These are phyloP conservation scores for Cherax destructor DNA, from an alignment of 1,140 invertebrate species.

Conservation along the genomic window DNA sequence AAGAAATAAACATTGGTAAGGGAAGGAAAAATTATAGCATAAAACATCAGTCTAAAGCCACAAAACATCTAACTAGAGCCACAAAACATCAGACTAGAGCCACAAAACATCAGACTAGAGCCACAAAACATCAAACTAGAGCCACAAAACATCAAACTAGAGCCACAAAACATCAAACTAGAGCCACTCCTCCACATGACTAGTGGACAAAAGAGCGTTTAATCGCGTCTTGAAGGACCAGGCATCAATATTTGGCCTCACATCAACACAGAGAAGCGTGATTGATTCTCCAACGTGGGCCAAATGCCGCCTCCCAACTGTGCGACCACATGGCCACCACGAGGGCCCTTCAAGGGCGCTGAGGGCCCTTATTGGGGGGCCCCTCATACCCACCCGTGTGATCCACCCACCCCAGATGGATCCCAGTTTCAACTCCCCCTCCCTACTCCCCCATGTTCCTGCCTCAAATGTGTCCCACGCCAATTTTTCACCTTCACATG, in stretches of 20 bases:
- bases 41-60: too few relatives aligned
- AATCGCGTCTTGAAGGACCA: not conserved
- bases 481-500: too few relatives aligned
- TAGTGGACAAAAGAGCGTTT: not conserved
- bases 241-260: conserved; percentile 11
- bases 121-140: too few relatives aligned
- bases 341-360: not conserved
- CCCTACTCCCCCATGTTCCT: not conserved
- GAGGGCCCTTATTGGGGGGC: not conserved
- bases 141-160: too few relatives aligned
- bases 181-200: too few relatives aligned
- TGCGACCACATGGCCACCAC: conserved; percentile 3
- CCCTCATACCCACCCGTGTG: not conserved
- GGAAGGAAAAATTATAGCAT: not conserved
- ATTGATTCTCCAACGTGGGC: not conserved
- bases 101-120: too few relatives aligned
- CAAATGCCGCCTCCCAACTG: conserved; percentile 29
- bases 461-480: too few relatives aligned
- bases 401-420: too few relatives aligned
- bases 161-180: too few relatives aligned
- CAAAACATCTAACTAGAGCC: not conserved
- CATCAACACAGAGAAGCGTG: not conserved
- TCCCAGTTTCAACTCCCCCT: too few relatives aligned
- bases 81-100: too few relatives aligned
- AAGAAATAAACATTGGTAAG: too few relatives aligned